A percentile compares a stretch with the other conserved stretches of the same genome.
Evolutionary conservation across 2,797 vertebrate species (phyloP).

Genomic region (Falco biarmicus): DNA sequence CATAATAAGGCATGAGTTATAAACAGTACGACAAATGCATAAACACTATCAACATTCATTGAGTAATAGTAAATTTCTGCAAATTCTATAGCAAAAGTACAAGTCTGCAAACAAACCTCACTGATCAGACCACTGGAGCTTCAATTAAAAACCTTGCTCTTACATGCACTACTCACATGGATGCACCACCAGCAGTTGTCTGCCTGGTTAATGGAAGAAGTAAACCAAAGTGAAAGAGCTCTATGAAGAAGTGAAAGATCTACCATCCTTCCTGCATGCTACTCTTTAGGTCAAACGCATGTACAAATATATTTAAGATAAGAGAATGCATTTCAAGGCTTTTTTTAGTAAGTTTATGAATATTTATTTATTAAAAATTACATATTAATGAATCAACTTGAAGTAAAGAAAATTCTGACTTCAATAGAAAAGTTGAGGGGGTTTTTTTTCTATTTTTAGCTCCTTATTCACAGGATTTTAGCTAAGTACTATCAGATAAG

Average conservation of each 20-base stretch:
- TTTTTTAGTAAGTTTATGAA: not conserved
- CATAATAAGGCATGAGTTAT: not conserved
- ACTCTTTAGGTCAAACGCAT: not conserved
- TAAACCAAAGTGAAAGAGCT: not conserved
- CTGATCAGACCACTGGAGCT: not conserved
- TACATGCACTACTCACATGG: rapidly evolving
- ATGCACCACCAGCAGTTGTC: not conserved
- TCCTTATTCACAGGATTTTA: not conserved
- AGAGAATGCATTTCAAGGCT: not conserved
- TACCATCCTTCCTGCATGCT: not conserved
- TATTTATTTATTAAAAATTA: not conserved
- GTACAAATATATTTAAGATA: not conserved
- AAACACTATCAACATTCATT: not conserved
- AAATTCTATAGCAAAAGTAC: not conserved
- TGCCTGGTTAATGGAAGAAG: not conserved
- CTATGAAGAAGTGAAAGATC: not conserved
- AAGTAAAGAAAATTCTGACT: not conserved
- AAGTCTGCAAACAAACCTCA: not conserved
- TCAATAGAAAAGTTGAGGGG: not conserved
- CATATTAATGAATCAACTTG: not conserved
- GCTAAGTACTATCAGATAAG: not conserved
- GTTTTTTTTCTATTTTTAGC: not conserved
- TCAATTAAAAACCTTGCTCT: not conserved
- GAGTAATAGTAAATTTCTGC: not conserved
- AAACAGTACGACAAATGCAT: not conserved